Evolutionary conservation across 2,797 vertebrate species (phyloP), one percentile per base, ranked within the genome.

Genomic region (Loriculus beryllinus): DNA sequence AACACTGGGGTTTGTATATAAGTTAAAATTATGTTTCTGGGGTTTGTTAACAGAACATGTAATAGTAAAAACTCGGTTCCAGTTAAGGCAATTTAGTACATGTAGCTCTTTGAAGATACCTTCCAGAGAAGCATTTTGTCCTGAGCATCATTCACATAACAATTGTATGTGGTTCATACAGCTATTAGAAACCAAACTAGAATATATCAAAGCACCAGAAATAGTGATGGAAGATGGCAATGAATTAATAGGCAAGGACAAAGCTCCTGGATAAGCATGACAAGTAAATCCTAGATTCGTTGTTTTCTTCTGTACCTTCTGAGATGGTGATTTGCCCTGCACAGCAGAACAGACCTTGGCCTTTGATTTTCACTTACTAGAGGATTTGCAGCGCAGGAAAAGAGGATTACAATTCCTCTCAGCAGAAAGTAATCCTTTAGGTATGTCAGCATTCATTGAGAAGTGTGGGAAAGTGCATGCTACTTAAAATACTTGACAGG

Each of bases 391-490:
- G 90, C 96, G 88, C 88, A 96, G 90, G 96, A 96, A 97, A 96
- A 94, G 95, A 93, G 95, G 97, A 97, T 97, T 97, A 91, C 72
- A 89, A 60, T 92, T 86, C 82, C 80, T 95, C 86, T 85, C 94
- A 94, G 92, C 49, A 78, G 82, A 95, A 95, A 95, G 93, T 95
- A 97, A 91, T 95, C 91, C 83, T 88, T 95, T 96, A 96, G 91
- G 92, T 97, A 92, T 93, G 96, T 97, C 97, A 89, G 89, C 71
- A 82, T 97, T 97, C 96, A 95, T 95, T 93, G 91, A 96, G 86
- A 92, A 93, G 88, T 93, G 43, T 83, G 93, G 95, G 95, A 95
- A 97, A 95, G 52, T 86, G 86, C 43, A 9, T 92, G 77, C 89
- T 95, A 90, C 83, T 96, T 90, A 95, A 96, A 96, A 95, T 84